Base-by-base conservation (phyloP, 2,888 invertebrate genomes). In the Miltochrista miniata region DNA sequence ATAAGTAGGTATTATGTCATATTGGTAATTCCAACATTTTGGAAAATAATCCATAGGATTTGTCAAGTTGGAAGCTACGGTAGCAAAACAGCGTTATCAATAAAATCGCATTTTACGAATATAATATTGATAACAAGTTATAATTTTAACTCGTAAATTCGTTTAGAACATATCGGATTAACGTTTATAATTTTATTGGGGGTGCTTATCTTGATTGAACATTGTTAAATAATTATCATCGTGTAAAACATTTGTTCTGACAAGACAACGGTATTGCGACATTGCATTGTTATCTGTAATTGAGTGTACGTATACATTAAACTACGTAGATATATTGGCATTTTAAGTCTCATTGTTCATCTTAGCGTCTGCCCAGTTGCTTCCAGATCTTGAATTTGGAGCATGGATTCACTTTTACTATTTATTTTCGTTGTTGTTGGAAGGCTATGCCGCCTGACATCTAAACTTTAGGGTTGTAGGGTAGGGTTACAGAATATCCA, bases 161-260 rank as follows among this genome's bases (percentile, higher is more conserved):
- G 60, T 74, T 71, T 75, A 74, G 69, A 68, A 70, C 57, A 57
- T 62, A 62, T 68, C 67, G 76, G 82, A 83, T 86, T 82, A 82
- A 54, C 52, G 53, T 59, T 71, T 72, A 77, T 72, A 65, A 67
- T 79, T 85, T 85, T 83, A 87, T 83, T 81, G 74, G 59, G 30
- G 41, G 50, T 61, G 42, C 38, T 64, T 82, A 86, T 87, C 85
- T 81, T 86, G 83, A 86, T 87, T 83, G 79, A 83, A 78, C 65
- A 76, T 65, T 59, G 59, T 63, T 64, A 60, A 58, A 64, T 60
- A 57, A 56, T 50, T 54, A 55, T 58, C 50, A 43, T 58, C 48
- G 45, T 37, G 12, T 42, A 39, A 38, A 33, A 41, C 41, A 45
- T 35, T 13, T 37, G 45, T 14, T 11, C 13, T n/a, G 31, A 35